These are phyloP conservation scores for Trialeurodes vaporariorum DNA, from an alignment of 1,140 invertebrate species.

Conservation along the genomic window DNA sequence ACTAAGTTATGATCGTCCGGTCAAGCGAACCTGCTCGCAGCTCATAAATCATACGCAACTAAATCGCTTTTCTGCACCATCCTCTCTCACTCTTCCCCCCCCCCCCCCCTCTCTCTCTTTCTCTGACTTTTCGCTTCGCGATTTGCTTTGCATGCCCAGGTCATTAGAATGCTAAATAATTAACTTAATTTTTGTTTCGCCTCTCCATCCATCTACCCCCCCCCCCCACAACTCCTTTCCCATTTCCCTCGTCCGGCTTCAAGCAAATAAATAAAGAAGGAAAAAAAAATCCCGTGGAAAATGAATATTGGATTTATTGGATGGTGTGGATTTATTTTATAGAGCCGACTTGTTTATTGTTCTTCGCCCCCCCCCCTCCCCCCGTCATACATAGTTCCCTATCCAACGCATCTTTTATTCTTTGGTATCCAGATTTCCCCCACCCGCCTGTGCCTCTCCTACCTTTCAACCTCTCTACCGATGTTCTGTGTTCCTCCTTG, in stretches of 20 bases:
- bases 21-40: neutral
- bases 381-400: too few relatives aligned
- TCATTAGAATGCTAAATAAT: neutral
- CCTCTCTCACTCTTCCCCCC: too few relatives aligned
- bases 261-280: neutral
- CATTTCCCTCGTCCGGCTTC: neutral
- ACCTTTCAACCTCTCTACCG: too few relatives aligned
- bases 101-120: too few relatives aligned
- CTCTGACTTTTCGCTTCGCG: too few relatives aligned
- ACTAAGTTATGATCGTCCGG: neutral
- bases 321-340: neutral
- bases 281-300: too few relatives aligned
- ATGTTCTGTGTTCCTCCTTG: too few relatives aligned
- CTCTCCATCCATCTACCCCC: neutral
- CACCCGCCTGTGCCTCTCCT: too few relatives aligned
- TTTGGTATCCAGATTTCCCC: too few relatives aligned
- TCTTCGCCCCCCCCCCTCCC: too few relatives aligned
- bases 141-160: neutral
- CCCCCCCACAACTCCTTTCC: too few relatives aligned
- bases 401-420: too few relatives aligned
- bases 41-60: neutral
- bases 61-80: neutral
- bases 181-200: neutral
- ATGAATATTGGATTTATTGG: constrained; percentile 1
- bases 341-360: neutral